Percentiles rank a stretch among this genome's conserved stretches.
Evolutionary conservation across 2,888 invertebrate species (phyloP).

Genomic region (Allacma fusca): DNA sequence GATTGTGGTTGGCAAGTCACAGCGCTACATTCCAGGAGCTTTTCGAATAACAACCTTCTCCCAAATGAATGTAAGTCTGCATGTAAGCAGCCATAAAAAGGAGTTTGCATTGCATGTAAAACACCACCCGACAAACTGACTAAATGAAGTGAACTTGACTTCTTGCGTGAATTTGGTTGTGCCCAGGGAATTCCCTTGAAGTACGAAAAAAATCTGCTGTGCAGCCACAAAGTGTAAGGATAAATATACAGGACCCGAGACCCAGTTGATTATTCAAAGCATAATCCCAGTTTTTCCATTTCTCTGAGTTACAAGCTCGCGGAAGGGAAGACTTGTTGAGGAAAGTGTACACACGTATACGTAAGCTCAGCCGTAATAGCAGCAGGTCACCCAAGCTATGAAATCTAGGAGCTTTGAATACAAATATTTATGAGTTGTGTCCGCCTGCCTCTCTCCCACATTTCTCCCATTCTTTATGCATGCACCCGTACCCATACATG

Average conservation of each 20-base stretch:
- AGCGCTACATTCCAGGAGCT: too few species aligned
- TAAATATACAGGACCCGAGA: too few species aligned
- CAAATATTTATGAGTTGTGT: slow-evolving; percentile 41
- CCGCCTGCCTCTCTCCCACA: slow-evolving; percentile 19
- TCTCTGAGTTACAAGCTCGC: too few species aligned
- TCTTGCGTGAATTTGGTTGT: neutral
- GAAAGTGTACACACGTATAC: neutral
- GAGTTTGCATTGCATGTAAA: neutral
- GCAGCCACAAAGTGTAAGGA: too few species aligned
- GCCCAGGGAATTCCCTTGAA: neutral
- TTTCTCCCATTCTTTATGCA: slow-evolving; percentile 31
- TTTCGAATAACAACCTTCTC: neutral
- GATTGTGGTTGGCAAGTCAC: too few species aligned
- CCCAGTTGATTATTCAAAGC: too few species aligned
- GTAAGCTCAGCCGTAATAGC: slow-evolving; percentile 2
- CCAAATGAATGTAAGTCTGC: neutral
- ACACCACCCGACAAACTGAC: neutral
- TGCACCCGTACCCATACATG: slow-evolving; percentile 34
- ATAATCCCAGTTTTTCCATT: neutral
- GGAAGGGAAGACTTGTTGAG: neutral
- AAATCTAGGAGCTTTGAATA: neutral
- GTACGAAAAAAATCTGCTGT: too few species aligned
- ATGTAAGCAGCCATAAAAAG: neutral
- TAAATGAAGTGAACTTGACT: slow-evolving; percentile 14
- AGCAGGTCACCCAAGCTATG: slow-evolving; percentile 11